Conservation (phyloP, 2,888 invertebrate genomes). For the Lycophotia porphyrea region DNA sequence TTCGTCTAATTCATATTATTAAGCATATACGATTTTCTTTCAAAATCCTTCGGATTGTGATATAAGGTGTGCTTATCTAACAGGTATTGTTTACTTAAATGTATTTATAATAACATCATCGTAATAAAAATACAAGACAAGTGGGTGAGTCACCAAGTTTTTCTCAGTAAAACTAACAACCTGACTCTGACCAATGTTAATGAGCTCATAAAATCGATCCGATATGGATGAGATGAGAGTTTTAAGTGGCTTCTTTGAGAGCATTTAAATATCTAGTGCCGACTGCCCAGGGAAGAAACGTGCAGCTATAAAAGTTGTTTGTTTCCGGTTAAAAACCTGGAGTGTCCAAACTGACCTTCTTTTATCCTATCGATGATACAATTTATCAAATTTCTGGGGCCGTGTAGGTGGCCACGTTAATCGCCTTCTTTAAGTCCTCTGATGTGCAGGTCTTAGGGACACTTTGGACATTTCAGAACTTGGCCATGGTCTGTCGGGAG, state of each 20-base stretch:
- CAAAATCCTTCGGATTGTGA: not conserved
- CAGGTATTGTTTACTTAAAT: slow-evolving; percentile 21
- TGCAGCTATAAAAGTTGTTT: not conserved
- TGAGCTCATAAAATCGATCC: slow-evolving; percentile 53
- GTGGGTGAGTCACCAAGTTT: slow-evolving; percentile 44
- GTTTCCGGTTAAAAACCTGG: not conserved
- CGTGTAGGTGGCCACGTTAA: not conserved
- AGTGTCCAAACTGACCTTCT: not conserved
- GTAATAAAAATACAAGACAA: slow-evolving; percentile 32
- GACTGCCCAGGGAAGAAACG: not conserved
- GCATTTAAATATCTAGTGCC: slow-evolving; percentile 18
- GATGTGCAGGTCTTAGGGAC: not conserved
- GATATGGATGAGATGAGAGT: slow-evolving; percentile 19
- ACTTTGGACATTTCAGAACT: not conserved
- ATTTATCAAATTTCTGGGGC: no score
- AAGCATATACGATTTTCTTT: not conserved
- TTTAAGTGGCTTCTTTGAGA: slow-evolving; percentile 31
- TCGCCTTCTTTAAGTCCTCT: not conserved
- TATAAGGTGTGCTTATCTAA: not conserved
- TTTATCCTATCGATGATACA: not conserved
- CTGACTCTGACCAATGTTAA: slow-evolving; percentile 38
- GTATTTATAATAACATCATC: slow-evolving; percentile 6
- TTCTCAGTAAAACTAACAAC: slow-evolving; percentile 35
- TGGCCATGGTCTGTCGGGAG: not conserved
- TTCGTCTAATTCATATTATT: not conserved